Evolutionary conservation across 2,113 vertebrate genomes (phyloP).

Genomic region (Malurus elegans): DNA sequence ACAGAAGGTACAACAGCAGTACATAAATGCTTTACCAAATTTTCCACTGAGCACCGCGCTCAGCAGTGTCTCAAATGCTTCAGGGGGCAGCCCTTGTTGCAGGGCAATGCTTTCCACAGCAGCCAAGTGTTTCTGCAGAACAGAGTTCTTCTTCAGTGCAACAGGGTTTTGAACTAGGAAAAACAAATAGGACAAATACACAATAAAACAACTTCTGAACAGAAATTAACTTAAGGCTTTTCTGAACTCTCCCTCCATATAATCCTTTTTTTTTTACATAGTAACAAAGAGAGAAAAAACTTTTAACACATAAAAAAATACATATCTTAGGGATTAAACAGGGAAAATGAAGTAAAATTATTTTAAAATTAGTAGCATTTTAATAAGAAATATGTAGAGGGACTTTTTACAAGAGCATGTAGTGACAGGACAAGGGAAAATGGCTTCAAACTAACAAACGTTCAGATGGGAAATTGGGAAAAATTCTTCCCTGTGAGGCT

Average conservation of each 20-base stretch:
- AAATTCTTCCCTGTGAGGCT: neutral
- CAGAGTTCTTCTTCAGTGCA: conserved; percentile 60
- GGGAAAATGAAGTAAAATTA: neutral
- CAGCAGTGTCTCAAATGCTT: conserved; percentile 81
- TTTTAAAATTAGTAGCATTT: neutral
- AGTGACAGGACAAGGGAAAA: neutral
- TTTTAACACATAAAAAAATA: neutral
- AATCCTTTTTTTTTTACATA: neutral
- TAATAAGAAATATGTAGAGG: neutral
- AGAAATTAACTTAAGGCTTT: neutral
- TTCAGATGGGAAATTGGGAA: neutral
- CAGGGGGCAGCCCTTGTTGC: conserved; percentile 80
- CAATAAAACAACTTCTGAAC: neutral
- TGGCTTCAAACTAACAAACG: neutral
- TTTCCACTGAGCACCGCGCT: conserved; percentile 84
- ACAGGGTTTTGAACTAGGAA: conserved; percentile 70
- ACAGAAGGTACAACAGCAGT: neutral
- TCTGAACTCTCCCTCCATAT: neutral
- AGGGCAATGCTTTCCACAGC: conserved; percentile 81
- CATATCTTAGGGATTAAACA: neutral
- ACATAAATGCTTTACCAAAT: conserved; percentile 76
- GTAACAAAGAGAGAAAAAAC: neutral
- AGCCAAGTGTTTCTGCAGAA: conserved; percentile 77
- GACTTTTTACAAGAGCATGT: neutral
- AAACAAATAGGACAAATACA: neutral